phyloP scores from a whole-genome alignment of 2,113 vertebrate genomes.

The Emydura subglobosa region DNA sequence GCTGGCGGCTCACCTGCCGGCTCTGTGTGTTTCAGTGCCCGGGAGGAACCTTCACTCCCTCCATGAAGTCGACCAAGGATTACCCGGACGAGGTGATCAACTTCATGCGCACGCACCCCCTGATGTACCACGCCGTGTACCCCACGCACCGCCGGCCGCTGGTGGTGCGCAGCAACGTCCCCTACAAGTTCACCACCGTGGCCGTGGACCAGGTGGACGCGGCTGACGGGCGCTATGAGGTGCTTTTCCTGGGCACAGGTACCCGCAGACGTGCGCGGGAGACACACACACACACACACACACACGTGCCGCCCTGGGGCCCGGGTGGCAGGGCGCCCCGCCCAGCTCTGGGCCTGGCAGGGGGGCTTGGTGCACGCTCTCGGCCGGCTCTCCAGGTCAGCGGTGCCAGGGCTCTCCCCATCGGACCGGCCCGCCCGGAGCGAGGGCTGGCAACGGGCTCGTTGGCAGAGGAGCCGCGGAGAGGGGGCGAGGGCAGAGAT shows the following conservation, averaged over 20 bases:
- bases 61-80: constrained; percentile 99
- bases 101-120: constrained; percentile 97
- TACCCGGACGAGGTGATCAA: constrained; percentile 99
- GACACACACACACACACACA: constrained; percentile 52
- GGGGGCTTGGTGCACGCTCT: neutral
- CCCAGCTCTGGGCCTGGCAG: neutral
- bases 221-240: constrained; percentile 97
- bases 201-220: constrained; percentile 98
- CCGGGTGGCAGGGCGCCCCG: neutral
- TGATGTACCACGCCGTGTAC: constrained; percentile 96
- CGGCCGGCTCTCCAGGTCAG: neutral
- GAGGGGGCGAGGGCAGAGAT: neutral
- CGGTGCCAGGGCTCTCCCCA: neutral
- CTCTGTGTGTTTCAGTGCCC: constrained; percentile 86
- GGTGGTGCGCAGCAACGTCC: constrained; percentile 93
- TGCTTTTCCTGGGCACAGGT: constrained; percentile 99
- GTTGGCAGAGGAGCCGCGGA: neutral
- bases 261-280: constrained; percentile 79
- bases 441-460: neutral
- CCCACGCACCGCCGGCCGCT: constrained; percentile 96
- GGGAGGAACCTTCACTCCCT: constrained; percentile 96
- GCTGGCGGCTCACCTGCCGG: neutral
- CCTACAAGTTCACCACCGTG: constrained; percentile 97
- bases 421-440: neutral
- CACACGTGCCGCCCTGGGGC: constrained; percentile 57